These are phyloP conservation scores for Rana temporaria DNA, from an alignment of 2,113 vertebrate species.

Conservation along the genomic window DNA sequence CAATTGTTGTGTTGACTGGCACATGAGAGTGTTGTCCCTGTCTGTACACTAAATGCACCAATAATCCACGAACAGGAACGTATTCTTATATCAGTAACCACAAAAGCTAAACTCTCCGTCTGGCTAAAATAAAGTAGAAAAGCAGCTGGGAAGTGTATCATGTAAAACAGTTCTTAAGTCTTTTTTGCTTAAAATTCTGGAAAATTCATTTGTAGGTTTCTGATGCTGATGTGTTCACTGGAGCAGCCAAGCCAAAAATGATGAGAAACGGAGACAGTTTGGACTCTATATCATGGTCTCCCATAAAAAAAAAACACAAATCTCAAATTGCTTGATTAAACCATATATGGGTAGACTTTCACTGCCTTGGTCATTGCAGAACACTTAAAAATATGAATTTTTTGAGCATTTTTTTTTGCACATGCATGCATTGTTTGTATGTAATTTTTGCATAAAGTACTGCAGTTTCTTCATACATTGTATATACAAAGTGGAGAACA, in stretches of 20 bases:
- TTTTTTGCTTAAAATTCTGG: neutral
- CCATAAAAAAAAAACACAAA: neutral
- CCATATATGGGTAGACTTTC: neutral
- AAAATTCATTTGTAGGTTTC: neutral
- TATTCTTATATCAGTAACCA: neutral
- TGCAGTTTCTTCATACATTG: too few relatives aligned
- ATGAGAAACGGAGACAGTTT: neutral
- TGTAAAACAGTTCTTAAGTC: neutral
- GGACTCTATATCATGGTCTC: too few relatives aligned
- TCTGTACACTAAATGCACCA: conserved; percentile 20
- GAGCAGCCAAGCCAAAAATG: neutral
- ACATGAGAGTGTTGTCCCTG: conserved; percentile 7
- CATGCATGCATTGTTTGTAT: too few relatives aligned
- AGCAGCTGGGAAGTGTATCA: conserved; percentile 30
- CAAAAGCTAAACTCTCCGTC: conserved; percentile 34
- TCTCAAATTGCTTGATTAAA: neutral
- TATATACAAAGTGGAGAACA: too few relatives aligned
- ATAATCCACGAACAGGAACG: neutral
- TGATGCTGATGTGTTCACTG: conserved; percentile 10
- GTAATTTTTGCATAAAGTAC: too few relatives aligned
- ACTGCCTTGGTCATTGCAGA: neutral
- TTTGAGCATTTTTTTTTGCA: too few relatives aligned
- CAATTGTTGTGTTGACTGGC: conserved; percentile 36
- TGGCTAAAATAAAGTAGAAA: conserved; percentile 24
- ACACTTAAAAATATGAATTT: neutral